These are phyloP conservation scores for Actinia equina DNA, from an alignment of 64 coral and sea anemone species.

Conservation along the genomic window DNA sequence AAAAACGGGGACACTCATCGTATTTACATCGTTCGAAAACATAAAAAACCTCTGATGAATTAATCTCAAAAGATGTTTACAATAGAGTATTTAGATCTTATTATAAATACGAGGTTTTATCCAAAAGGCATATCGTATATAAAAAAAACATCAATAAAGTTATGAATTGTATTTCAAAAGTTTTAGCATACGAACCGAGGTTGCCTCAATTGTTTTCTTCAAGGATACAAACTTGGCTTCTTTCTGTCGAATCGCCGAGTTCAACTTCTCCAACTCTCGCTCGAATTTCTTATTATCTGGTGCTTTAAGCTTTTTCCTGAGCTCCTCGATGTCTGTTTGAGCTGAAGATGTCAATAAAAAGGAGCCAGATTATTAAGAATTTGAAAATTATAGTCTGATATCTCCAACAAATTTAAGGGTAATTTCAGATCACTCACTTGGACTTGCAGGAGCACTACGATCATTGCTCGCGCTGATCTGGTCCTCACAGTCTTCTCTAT, in stretches of 20 bases:
- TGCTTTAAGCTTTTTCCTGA: conserved; percentile 22
- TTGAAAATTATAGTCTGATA: background rate
- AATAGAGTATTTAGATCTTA: background rate
- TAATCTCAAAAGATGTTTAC: background rate
- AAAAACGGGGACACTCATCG: background rate
- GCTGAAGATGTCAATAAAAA: background rate
- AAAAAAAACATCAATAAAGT: background rate
- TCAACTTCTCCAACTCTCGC: conserved; percentile 30
- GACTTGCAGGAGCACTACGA: background rate
- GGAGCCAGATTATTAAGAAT: background rate
- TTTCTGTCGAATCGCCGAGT: conserved; percentile 19
- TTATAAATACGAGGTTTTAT: background rate
- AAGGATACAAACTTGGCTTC: conserved; percentile 60
- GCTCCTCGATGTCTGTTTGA: conserved; percentile 19
- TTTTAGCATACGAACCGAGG: background rate
- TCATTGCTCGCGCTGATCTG: background rate
- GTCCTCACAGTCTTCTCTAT: background rate
- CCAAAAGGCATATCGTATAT: background rate
- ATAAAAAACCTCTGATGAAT: background rate
- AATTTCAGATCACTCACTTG: background rate
- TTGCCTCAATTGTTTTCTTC: background rate
- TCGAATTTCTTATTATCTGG: conserved; percentile 48
- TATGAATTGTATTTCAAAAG: background rate
- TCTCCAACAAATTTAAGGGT: background rate
- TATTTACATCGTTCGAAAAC: background rate